These are phyloP conservation scores for Anas flavirostris DNA, from an alignment of 2,797 vertebrate genomes.

Conservation along the genomic window DNA sequence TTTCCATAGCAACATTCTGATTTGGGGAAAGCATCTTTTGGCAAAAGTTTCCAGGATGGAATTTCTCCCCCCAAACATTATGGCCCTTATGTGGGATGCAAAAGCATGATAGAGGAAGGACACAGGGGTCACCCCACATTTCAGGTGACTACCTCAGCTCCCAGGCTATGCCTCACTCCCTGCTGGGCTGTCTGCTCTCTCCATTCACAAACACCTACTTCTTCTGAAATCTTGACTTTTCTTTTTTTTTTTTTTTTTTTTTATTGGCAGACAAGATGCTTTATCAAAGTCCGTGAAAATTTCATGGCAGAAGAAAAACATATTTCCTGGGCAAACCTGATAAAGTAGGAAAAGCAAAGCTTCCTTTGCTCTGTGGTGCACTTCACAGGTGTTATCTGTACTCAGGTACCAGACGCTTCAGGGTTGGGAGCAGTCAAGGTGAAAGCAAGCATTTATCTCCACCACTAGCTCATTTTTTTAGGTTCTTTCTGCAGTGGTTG, in stretches of 20 bases:
- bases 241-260: neutral
- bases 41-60: neutral
- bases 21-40: neutral
- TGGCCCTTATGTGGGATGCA: neutral
- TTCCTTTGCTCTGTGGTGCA: rapidly evolving
- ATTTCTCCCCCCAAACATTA: neutral
- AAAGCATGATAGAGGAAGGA: neutral
- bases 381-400: rapidly evolving
- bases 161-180: neutral
- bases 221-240: neutral
- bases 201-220: neutral
- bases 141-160: neutral
- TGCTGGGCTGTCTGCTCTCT: neutral
- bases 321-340: neutral
- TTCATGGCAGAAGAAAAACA: neutral
- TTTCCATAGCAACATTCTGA: rapidly evolving
- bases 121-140: rapidly evolving
- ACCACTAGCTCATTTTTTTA: rapidly evolving
- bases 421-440: rapidly evolving
- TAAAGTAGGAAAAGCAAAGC: rapidly evolving
- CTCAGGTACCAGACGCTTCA: rapidly evolving
- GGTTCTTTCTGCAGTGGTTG: neutral
- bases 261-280: neutral
- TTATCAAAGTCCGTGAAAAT: neutral
- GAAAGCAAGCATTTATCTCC: neutral